A percentile compares a stretch with the other conserved stretches of the same genome.
phyloP scores from a whole-genome alignment of 2,797 vertebrate genomes.

The Intellagama lesueurii region DNA sequence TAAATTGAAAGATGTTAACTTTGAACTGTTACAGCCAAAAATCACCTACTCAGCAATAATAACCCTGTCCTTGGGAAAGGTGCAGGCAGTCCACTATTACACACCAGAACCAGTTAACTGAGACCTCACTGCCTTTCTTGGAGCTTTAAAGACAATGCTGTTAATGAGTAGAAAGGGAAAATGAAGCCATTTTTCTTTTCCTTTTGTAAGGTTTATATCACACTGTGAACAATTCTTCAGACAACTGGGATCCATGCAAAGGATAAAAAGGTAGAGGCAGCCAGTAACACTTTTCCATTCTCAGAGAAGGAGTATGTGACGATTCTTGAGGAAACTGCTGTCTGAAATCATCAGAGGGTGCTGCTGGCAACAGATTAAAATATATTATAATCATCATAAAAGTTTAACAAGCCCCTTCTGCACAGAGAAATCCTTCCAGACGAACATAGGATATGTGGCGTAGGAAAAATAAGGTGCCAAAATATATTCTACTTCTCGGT shows the following conservation, averaged over 20 bases:
- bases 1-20: too few species aligned
- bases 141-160: neutral
- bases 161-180: constrained; percentile 11
- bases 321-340: constrained; percentile 40
- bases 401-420: constrained; percentile 13
- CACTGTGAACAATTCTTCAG: neutral
- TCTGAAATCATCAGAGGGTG: constrained; percentile 40
- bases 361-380: constrained; percentile 1
- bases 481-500: constrained; percentile 14
- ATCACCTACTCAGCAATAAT: neutral
- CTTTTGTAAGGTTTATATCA: constrained; percentile 5
- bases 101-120: too few species aligned
- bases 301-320: neutral
- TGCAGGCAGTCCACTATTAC: neutral
- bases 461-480: constrained; percentile 26
- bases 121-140: neutral
- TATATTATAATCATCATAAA: neutral
- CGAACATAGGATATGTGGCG: neutral
- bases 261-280: constrained; percentile 24
- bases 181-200: constrained; percentile 1
- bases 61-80: neutral
- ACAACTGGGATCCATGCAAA: constrained; percentile 17
- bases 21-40: too few species aligned
- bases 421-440: constrained; percentile 47
- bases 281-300: constrained; percentile 28